These are phyloP conservation scores for Lymantria dispar DNA, from an alignment of 2,888 invertebrate genomes.

Conservation along the genomic window DNA sequence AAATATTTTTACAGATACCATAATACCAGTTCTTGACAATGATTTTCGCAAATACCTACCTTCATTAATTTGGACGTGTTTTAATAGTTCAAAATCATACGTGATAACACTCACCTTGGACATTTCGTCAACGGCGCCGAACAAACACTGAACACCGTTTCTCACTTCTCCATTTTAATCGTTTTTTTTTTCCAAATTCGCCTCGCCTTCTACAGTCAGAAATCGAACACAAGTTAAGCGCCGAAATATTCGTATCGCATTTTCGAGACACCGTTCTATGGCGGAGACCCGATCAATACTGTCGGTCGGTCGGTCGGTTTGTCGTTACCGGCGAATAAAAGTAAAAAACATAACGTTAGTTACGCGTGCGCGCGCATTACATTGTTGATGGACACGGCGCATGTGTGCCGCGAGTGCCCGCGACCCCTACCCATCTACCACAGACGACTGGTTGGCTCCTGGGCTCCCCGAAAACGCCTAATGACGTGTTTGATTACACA, in stretches of 20 bases:
- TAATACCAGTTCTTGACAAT: conserved; percentile 42
- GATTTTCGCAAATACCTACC: conserved; percentile 53
- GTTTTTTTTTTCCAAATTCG: conserved; percentile 12
- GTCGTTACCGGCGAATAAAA: conserved; percentile 59
- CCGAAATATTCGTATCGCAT: conserved; percentile 59
- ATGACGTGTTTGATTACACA: too few species aligned
- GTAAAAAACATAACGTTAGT: conserved; percentile 60
- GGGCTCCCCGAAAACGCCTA: neutral
- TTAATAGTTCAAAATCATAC: conserved; percentile 27
- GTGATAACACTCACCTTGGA: conserved; percentile 66
- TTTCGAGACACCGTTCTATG: conserved; percentile 52
- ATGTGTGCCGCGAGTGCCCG: conserved; percentile 52
- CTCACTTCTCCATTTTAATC: conserved; percentile 50
- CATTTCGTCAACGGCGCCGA: conserved; percentile 57
- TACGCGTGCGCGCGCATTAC: conserved; percentile 73
- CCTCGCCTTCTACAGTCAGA: conserved; percentile 20
- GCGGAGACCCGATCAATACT: neutral
- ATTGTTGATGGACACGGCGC: conserved; percentile 71
- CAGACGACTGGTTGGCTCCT: neutral
- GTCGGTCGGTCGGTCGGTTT: conserved; percentile 34
- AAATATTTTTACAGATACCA: neutral
- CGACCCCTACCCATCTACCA: conserved; percentile 33
- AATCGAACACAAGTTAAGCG: conserved; percentile 48
- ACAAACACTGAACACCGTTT: conserved; percentile 40
- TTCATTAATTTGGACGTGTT: conserved; percentile 25